A percentile compares a stretch with the other conserved stretches of the same genome.
phyloP scores from a whole-genome alignment of 2,113 vertebrate species.

The Orycteropus afer region DNA sequence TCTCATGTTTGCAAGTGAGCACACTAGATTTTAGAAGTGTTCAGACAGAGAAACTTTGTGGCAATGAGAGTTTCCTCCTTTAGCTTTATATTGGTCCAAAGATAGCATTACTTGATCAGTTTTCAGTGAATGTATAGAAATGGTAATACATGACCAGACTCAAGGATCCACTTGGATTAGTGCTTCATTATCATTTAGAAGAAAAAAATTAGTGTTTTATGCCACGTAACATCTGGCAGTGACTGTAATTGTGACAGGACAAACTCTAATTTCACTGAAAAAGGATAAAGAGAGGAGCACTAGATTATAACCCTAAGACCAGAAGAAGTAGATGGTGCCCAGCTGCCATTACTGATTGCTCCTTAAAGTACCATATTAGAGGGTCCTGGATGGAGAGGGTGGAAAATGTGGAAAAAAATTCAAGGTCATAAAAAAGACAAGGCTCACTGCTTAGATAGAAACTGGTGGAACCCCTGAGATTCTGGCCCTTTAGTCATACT shows the following conservation, averaged over 20 bases:
- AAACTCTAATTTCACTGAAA: neutral
- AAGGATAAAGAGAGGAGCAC: neutral
- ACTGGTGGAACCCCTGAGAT: too few species aligned
- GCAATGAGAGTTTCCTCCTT: neutral
- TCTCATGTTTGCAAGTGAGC: neutral
- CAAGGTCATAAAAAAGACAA: too few species aligned
- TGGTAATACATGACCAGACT: neutral
- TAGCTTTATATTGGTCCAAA: neutral
- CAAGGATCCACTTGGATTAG: neutral
- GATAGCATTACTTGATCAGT: neutral
- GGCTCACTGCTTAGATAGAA: too few species aligned
- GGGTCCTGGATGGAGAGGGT: too few species aligned
- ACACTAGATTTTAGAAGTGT: neutral
- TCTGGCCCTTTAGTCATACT: too few species aligned
- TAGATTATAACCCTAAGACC: too few species aligned
- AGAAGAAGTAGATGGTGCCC: too few species aligned
- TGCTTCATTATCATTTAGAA: neutral
- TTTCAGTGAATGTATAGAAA: neutral
- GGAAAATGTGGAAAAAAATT: too few species aligned
- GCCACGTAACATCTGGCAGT: neutral
- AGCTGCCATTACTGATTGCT: too few species aligned
- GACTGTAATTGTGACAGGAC: neutral
- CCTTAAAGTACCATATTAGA: too few species aligned
- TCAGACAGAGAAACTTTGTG: neutral
- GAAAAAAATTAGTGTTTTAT: neutral